Percentiles rank a stretch among this genome's conserved stretches.
phyloP scores from a whole-genome alignment of 2,888 invertebrate species.

The Melolontha melolontha region DNA sequence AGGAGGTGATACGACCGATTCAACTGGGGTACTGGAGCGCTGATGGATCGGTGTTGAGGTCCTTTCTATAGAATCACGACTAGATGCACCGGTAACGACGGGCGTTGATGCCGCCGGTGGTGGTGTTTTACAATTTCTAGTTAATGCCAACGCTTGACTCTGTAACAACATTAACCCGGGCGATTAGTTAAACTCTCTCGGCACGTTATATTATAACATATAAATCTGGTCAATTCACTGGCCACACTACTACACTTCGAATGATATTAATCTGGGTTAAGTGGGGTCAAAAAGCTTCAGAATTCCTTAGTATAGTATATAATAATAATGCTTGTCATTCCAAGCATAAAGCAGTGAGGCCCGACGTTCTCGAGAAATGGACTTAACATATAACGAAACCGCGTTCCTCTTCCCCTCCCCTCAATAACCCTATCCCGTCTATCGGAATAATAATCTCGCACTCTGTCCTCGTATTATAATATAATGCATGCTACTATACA shows the following conservation, averaged over 20 bases:
- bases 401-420: slow-evolving; percentile 34
- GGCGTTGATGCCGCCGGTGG: slow-evolving; percentile 59
- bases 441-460: slow-evolving; percentile 54
- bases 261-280: slow-evolving; percentile 78
- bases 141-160: slow-evolving; percentile 77
- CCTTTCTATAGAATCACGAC: slow-evolving; percentile 69
- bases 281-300: slow-evolving; percentile 80
- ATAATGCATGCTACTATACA: slow-evolving; percentile 53
- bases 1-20: slow-evolving; percentile 68
- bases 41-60: slow-evolving; percentile 63
- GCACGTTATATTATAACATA: slow-evolving; percentile 43
- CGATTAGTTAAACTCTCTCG: slow-evolving; percentile 27
- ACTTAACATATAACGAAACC: slow-evolving; percentile 35
- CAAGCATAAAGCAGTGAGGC: slow-evolving; percentile 31
- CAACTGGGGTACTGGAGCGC: slow-evolving; percentile 65
- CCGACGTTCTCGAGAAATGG: slow-evolving; percentile 32
- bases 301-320: slow-evolving; percentile 69
- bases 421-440: slow-evolving; percentile 59
- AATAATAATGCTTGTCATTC: slow-evolving; percentile 34
- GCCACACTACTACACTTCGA: slow-evolving; percentile 53
- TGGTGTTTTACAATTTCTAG: slow-evolving; percentile 67
- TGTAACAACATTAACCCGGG: slow-evolving; percentile 58
- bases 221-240: slow-evolving; percentile 60
- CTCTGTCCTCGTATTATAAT: slow-evolving; percentile 52
- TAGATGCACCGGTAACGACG: slow-evolving; percentile 58